Percentiles rank a stretch among this genome's conserved stretches.
Conservation (phyloP, 2,113 vertebrate species). For the Zeus faber region DNA sequence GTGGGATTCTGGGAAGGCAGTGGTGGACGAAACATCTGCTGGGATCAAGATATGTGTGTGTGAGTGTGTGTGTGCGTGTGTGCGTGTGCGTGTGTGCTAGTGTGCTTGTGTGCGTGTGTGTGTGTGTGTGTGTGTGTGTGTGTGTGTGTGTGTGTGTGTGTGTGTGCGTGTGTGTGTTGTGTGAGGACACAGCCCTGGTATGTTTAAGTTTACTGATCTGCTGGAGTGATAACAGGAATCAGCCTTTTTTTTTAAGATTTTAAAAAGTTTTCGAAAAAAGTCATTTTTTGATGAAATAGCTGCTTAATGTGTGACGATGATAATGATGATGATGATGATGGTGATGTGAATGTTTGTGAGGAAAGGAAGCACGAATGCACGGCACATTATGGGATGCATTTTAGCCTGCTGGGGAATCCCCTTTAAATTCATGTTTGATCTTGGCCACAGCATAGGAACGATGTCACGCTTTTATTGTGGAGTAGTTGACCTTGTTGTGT, state of each 20-base stretch:
- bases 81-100: slow-evolving; percentile 26
- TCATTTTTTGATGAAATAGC: no score
- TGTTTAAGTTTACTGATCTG: slow-evolving; percentile 47
- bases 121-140: slow-evolving; percentile 12
- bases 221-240: slow-evolving; percentile 26
- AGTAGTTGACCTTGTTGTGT: no score
- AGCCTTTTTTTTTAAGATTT: no score
- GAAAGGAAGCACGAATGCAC: neutral
- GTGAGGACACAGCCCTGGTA: slow-evolving; percentile 39
- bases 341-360: neutral
- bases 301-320: no score
- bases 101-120: slow-evolving; percentile 15
- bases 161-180: slow-evolving; percentile 1
- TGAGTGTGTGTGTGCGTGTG: slow-evolving; percentile 36
- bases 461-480: no score
- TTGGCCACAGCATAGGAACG: no score
- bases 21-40: slow-evolving; percentile 80
- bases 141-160: slow-evolving; percentile 8
- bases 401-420: no score
- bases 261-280: no score
- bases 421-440: no score
- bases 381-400: neutral
- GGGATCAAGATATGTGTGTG: slow-evolving; percentile 67
- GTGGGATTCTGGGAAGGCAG: slow-evolving; percentile 80
- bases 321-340: neutral